A percentile compares a stretch with the other conserved stretches of the same genome.
Evolutionary conservation across 2,797 vertebrate genomes (phyloP).

Genomic region (Mormyrops boulengeri): DNA sequence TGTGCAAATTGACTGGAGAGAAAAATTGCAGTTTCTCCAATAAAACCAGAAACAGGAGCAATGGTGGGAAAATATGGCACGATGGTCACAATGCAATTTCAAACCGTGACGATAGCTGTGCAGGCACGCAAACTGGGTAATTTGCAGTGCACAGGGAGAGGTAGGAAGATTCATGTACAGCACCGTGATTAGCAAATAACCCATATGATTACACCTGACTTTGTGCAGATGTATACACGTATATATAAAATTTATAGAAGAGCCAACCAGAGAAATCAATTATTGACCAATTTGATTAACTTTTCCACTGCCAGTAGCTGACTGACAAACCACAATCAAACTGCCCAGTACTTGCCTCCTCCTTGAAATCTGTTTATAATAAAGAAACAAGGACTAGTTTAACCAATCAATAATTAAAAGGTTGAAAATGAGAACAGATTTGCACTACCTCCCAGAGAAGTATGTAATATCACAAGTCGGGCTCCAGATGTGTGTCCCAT

Average conservation of each 20-base stretch:
- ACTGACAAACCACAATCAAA: neutral
- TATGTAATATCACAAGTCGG: neutral
- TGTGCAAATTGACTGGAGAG: neutral
- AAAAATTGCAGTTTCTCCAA: neutral
- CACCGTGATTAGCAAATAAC: neutral
- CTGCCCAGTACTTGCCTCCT: neutral
- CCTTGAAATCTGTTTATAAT: neutral
- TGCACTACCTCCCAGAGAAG: neutral
- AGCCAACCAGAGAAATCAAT: neutral
- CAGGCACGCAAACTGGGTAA: neutral
- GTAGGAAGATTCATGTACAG: neutral
- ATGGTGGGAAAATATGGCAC: neutral
- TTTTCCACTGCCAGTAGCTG: neutral
- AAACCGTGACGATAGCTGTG: neutral
- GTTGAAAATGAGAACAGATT: neutral
- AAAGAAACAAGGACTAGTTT: neutral
- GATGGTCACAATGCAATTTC: neutral
- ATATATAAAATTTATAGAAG: neutral
- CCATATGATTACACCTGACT: neutral
- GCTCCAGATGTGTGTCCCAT: neutral
- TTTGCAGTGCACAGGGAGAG: neutral
- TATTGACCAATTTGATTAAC: neutral
- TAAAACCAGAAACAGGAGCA: neutral
- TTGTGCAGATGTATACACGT: neutral
- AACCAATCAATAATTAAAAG: neutral